Conservation (phyloP, 2,113 vertebrate species). For the Paedocypris sp. region DNA sequence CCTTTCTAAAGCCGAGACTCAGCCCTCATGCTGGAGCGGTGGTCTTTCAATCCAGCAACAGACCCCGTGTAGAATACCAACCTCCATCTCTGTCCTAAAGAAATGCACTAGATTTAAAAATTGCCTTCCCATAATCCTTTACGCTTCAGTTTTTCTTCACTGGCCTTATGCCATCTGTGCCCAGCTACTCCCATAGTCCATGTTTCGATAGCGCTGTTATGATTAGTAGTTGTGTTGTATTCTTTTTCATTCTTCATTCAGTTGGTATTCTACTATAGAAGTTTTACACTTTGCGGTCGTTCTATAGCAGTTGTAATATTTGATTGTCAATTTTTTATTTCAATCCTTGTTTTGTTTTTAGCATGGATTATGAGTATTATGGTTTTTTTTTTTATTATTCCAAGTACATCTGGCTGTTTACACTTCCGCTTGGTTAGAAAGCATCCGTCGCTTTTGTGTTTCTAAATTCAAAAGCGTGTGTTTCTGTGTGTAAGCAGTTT, state of each 20-base stretch:
- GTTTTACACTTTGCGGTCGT: slow-evolving; percentile 46
- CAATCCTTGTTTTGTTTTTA: slow-evolving; percentile 27
- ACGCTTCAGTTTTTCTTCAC: slow-evolving; percentile 12
- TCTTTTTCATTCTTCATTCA: slow-evolving; percentile 24
- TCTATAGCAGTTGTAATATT: slow-evolving; percentile 52
- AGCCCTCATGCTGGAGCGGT: background rate
- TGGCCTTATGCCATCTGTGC: slow-evolving; percentile 23
- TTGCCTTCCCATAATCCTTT: slow-evolving; percentile 21
- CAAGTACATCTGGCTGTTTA: slow-evolving; percentile 12
- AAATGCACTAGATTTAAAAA: too few relatives aligned
- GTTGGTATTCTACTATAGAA: slow-evolving; percentile 22
- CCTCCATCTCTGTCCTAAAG: too few relatives aligned
- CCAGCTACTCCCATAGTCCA: slow-evolving; percentile 26
- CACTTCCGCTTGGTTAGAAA: too few relatives aligned
- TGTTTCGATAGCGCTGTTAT: slow-evolving; percentile 30
- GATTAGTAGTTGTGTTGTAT: slow-evolving; percentile 20
- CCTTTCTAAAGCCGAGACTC: slow-evolving; percentile 9
- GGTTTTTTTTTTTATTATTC: slow-evolving; percentile 38
- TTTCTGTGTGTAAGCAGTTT: background rate
- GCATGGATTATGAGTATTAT: slow-evolving; percentile 51
- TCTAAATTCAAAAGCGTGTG: too few relatives aligned
- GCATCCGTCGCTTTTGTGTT: too few relatives aligned
- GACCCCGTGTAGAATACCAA: too few relatives aligned
- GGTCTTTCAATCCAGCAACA: too few relatives aligned
- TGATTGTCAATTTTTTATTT: slow-evolving; percentile 34